Conservation (phyloP, 2,113 vertebrate species). For the Tapirus terrestris region DNA sequence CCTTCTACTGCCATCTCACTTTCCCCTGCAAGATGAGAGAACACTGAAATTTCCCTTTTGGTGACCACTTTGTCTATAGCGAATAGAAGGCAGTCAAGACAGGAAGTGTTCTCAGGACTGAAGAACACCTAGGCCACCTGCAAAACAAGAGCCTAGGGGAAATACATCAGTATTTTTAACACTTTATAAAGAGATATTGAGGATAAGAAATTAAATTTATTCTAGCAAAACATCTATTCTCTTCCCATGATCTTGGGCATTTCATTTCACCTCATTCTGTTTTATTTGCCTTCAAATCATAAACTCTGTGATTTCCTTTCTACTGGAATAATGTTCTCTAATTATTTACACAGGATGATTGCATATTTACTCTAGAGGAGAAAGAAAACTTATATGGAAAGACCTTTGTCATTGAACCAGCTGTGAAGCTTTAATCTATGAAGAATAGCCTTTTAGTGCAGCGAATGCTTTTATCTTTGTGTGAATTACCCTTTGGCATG, state of each 20-base stretch:
- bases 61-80: not conserved
- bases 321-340: conserved; percentile 29
- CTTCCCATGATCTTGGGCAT: not conserved
- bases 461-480: conserved; percentile 58
- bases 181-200: not conserved
- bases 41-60: not conserved
- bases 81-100: not conserved
- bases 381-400: conserved; percentile 61
- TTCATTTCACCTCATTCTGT: conserved; percentile 28
- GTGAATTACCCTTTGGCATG: conserved; percentile 41
- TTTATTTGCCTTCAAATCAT: conserved; percentile 48
- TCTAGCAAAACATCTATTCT: not conserved
- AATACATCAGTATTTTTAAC: not conserved
- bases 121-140: not conserved
- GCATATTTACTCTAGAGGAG: conserved; percentile 51
- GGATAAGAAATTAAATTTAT: conserved; percentile 32
- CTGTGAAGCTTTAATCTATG: conserved; percentile 58
- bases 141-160: not conserved
- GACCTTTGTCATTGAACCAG: conserved; percentile 63
- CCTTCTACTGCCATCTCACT: not conserved
- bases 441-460: conserved; percentile 54
- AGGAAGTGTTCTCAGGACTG: not conserved
- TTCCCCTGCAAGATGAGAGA: not conserved
- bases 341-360: conserved; percentile 58
- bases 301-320: conserved; percentile 25